phyloP scores from a whole-genome alignment of 1,140 invertebrate species.

The Drosophila ananassae region DNA sequence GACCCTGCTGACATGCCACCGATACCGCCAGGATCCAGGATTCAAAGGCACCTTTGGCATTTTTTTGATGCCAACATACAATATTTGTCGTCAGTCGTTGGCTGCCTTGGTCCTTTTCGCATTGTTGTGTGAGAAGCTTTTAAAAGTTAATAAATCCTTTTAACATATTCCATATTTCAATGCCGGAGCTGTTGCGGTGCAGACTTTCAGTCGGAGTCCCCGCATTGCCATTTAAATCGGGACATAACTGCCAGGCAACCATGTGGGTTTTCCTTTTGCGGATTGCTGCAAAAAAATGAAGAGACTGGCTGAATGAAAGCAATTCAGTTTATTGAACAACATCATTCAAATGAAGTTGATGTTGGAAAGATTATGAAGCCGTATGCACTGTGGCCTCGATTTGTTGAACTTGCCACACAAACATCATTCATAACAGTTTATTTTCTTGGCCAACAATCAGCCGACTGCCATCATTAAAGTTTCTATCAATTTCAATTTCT shows the following conservation, averaged over 20 bases:
- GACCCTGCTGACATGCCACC: constrained; percentile 23
- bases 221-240: constrained; percentile 46
- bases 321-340: constrained; percentile 74
- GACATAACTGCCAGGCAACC: constrained; percentile 43
- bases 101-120: constrained; percentile 54
- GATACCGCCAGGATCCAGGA: constrained; percentile 1
- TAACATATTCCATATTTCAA: constrained; percentile 81
- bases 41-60: constrained; percentile 23
- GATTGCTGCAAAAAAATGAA: constrained; percentile 32
- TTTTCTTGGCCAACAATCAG: constrained; percentile 6
- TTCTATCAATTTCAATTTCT: constrained; percentile 58
- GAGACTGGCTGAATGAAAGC: constrained; percentile 59
- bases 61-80: constrained; percentile 36
- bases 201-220: not conserved
- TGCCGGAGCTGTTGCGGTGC: constrained; percentile 38
- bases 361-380: constrained; percentile 66
- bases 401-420: constrained; percentile 49
- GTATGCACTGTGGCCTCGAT: constrained; percentile 53
- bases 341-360: constrained; percentile 68
- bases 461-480: constrained; percentile 50
- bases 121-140: constrained; percentile 77
- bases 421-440: constrained; percentile 62
- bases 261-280: constrained; percentile 52
- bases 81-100: constrained; percentile 42
- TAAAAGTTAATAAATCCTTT: constrained; percentile 83